phyloP scores from a whole-genome alignment of 64 coral and sea anemone species.

The Montipora cactus region DNA sequence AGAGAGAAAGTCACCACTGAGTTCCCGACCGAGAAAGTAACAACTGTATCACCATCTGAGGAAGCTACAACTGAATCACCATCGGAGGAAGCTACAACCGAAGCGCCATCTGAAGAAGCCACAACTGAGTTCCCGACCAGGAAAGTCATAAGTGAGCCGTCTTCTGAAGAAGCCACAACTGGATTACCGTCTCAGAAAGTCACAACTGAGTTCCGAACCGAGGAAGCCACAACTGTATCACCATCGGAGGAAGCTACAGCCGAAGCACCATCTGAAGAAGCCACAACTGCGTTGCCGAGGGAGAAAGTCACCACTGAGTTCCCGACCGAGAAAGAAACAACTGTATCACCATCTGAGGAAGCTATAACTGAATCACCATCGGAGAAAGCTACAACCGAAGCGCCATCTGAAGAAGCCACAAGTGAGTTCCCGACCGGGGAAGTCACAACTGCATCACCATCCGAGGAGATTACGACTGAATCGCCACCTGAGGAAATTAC shows the following conservation, averaged over 20 bases:
- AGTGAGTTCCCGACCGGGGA: too few species aligned
- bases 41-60: not conserved
- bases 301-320: too few species aligned
- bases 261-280: not conserved
- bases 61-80: not conserved
- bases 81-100: not conserved
- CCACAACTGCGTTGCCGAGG: not conserved
- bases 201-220: not conserved
- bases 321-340: too few species aligned
- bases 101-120: not conserved
- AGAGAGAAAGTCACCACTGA: not conserved
- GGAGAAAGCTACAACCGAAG: too few species aligned
- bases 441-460: too few species aligned
- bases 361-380: too few species aligned
- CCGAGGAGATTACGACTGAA: too few species aligned
- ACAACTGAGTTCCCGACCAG: not conserved
- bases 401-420: too few species aligned
- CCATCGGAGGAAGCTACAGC: not conserved
- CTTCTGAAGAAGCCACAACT: not conserved
- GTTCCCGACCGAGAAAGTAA: not conserved
- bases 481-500: too few species aligned
- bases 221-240: not conserved
- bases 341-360: too few species aligned
- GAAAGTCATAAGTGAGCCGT: not conserved
- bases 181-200: not conserved